A percentile compares a stretch with the other conserved stretches of the same genome.
These are phyloP conservation scores for Actenoides lindsayi DNA, from an alignment of 2,113 vertebrate genomes.

Conservation along the genomic window DNA sequence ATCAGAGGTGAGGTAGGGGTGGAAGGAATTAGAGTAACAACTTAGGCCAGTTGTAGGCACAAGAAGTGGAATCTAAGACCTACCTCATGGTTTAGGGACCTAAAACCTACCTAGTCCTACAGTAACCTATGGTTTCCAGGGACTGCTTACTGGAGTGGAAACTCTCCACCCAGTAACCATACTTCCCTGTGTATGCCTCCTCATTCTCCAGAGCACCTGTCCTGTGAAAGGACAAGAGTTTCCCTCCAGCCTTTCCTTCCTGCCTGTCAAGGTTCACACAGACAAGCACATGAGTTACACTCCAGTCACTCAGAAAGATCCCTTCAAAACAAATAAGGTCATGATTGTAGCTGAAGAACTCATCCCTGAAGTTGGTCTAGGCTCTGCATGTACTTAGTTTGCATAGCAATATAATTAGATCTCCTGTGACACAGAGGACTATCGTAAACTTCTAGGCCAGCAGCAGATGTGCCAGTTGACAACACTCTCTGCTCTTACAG, in stretches of 20 bases:
- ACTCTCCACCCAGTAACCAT: background rate
- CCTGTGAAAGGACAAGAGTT: background rate
- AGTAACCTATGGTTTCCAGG: background rate
- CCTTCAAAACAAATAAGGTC: background rate
- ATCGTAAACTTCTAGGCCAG: background rate
- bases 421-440: background rate
- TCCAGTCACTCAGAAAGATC: background rate
- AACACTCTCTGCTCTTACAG: background rate
- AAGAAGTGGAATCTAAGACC: background rate
- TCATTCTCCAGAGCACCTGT: background rate
- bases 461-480: background rate
- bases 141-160: background rate
- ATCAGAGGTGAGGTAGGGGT: fast-evolving
- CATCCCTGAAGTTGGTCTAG: background rate
- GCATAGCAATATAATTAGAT: background rate
- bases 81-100: background rate
- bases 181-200: background rate
- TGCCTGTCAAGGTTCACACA: background rate
- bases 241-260: background rate
- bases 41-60: background rate
- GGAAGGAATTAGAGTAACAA: background rate
- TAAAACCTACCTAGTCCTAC: background rate
- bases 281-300: fast-evolving
- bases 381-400: background rate
- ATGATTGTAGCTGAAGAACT: background rate